phyloP scores from a whole-genome alignment of 2,888 invertebrate species.

The Orthonevra nobilis region DNA sequence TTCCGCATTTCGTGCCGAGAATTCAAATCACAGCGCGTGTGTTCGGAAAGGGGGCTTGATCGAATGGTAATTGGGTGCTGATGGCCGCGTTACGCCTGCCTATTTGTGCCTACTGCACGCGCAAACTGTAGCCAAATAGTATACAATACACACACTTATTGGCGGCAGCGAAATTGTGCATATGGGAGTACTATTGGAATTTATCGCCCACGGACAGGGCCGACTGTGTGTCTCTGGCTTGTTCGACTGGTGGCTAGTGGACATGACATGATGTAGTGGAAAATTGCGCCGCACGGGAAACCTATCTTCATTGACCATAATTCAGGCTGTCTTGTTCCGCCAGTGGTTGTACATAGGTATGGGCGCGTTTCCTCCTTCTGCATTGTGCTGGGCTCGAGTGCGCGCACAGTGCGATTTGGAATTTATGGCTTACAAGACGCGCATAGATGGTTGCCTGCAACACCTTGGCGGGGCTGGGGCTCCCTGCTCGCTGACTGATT shows the following conservation, averaged over 20 bases:
- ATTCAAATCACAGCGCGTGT: conserved; percentile 51
- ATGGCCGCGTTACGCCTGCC: conserved; percentile 53
- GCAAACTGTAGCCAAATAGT: conserved; percentile 34
- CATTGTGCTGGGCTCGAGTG: conserved; percentile 14
- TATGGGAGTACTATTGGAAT: conserved; percentile 67
- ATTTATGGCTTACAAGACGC: conserved; percentile 59
- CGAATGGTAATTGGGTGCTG: conserved; percentile 47
- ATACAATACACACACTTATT: too few relatives aligned
- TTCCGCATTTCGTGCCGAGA: conserved; percentile 61
- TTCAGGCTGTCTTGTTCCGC: conserved; percentile 65
- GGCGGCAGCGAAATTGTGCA: conserved; percentile 42
- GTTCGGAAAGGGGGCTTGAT: background rate
- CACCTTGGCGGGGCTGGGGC: conserved; percentile 54
- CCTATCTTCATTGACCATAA: conserved; percentile 66
- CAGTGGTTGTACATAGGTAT: conserved; percentile 45
- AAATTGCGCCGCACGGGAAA: conserved; percentile 55
- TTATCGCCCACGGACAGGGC: conserved; percentile 68
- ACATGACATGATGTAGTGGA: conserved; percentile 67
- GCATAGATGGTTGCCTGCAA: conserved; percentile 57
- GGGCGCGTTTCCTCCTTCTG: conserved; percentile 60
- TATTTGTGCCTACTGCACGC: conserved; percentile 24
- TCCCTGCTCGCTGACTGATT: conserved; percentile 51
- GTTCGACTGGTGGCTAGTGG: conserved; percentile 40
- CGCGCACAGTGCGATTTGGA: conserved; percentile 53
- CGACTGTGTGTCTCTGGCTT: conserved; percentile 20